Percentiles rank a stretch among this genome's conserved stretches.
phyloP scores from a whole-genome alignment of 1,140 invertebrate genomes.

The Diprion similis region DNA sequence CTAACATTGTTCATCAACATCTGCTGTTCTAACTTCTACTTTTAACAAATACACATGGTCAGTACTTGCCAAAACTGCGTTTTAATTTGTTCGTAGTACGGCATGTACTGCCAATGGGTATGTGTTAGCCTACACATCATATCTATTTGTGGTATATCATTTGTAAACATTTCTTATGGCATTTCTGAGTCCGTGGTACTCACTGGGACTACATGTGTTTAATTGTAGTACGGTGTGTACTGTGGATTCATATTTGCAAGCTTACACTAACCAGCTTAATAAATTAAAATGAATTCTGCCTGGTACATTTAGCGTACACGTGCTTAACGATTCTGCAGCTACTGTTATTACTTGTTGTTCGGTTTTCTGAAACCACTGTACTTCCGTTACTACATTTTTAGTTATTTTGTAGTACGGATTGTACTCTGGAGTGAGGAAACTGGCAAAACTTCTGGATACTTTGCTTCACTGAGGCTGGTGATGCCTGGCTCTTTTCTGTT shows the following conservation, averaged over 20 bases:
- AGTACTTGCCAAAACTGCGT: no score
- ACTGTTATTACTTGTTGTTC: no score
- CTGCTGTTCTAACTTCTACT: background rate
- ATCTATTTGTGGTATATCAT: no score
- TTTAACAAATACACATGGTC: no score
- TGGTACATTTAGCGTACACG: no score
- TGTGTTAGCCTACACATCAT: no score
- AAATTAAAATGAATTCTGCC: no score
- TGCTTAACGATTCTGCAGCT: no score
- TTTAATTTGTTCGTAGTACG: no score
- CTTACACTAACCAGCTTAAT: no score
- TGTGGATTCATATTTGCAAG: background rate
- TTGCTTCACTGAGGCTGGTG: background rate
- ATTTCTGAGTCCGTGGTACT: background rate
- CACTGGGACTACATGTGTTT: background rate
- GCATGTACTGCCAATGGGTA: no score
- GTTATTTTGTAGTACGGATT: background rate
- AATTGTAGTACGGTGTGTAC: background rate
- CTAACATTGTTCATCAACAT: background rate
- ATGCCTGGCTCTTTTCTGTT: constrained; percentile 26
- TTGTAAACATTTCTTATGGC: background rate
- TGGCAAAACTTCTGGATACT: background rate
- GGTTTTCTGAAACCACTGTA: background rate
- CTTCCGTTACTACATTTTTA: background rate
- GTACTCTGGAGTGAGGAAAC: background rate